phyloP scores from a whole-genome alignment of 2,113 vertebrate species.

The Chloropsis cyanopogon region DNA sequence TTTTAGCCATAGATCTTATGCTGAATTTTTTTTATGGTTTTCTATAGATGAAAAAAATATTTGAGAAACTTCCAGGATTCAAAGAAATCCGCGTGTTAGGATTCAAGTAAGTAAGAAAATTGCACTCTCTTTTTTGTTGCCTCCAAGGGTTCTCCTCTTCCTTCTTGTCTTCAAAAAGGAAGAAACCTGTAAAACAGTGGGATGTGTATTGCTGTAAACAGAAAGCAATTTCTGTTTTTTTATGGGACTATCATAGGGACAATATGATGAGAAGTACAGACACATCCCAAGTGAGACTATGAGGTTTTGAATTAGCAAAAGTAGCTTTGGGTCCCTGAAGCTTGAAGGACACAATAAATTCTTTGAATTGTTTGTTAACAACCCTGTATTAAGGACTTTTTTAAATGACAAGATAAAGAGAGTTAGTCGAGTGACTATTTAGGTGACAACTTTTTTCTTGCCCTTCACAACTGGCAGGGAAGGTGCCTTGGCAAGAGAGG shows the following conservation, averaged over 20 bases:
- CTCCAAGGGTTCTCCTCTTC: background rate
- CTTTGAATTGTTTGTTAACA: background rate
- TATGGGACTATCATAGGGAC: background rate
- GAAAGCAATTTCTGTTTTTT: background rate
- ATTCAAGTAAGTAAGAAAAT: slow-evolving; percentile 83
- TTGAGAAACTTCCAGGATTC: slow-evolving; percentile 87
- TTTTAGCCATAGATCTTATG: background rate
- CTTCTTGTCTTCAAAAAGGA: background rate
- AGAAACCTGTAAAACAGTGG: background rate
- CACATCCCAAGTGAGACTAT: background rate
- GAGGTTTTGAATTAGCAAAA: background rate
- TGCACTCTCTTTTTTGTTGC: background rate
- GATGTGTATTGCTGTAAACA: background rate
- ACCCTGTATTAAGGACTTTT: background rate
- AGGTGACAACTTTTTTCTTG: background rate
- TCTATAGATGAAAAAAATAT: slow-evolving; percentile 84
- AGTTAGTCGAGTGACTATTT: background rate
- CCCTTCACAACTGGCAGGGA: background rate
- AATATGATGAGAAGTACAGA: background rate
- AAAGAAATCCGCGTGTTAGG: slow-evolving; percentile 81
- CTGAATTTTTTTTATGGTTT: background rate
- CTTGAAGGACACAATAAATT: background rate
- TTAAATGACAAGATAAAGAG: background rate
- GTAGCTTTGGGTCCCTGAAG: background rate
- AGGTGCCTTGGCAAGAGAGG: background rate